These are phyloP conservation scores for Cecidostiba fungosa DNA, from an alignment of 2,888 invertebrate species.

Conservation along the genomic window DNA sequence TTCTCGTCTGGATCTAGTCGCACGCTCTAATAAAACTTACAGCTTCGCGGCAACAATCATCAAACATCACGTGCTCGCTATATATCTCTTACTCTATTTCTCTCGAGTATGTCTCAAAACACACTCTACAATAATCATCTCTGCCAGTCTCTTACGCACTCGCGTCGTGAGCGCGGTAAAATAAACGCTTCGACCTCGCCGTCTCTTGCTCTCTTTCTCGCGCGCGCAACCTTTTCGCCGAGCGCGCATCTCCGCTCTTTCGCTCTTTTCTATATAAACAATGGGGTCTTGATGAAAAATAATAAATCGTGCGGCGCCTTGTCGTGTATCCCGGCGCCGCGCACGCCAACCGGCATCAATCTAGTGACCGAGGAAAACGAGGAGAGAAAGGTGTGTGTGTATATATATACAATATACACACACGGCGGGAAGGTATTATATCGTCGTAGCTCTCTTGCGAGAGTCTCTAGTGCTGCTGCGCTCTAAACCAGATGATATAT, in stretches of 20 bases:
- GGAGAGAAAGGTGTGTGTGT: not conserved
- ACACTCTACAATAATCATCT: slow-evolving; percentile 34
- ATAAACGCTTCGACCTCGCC: not conserved
- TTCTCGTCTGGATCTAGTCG: not conserved
- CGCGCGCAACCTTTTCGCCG: not conserved
- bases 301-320: slow-evolving; percentile 60
- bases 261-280: slow-evolving; percentile 48
- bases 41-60: not conserved
- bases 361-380: slow-evolving; percentile 31
- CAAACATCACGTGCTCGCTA: not conserved
- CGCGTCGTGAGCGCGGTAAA: slow-evolving; percentile 3
- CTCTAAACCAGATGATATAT: slow-evolving; percentile 63
- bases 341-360: slow-evolving; percentile 56
- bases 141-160: not conserved
- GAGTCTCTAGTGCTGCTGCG: slow-evolving; percentile 16
- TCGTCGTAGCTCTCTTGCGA: not conserved
- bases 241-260: not conserved
- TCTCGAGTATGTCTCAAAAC: not conserved
- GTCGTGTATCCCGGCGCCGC: slow-evolving; percentile 18
- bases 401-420: not conserved
- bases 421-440: slow-evolving; percentile 26
- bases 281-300: slow-evolving; percentile 63
- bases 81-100: not conserved
- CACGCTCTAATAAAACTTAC: not conserved
- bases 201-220: not conserved